A percentile compares a stretch with the other conserved stretches of the same genome.
These are phyloP conservation scores for Ctenopoma multispine DNA, from an alignment of 2,797 vertebrate species.

Conservation along the genomic window DNA sequence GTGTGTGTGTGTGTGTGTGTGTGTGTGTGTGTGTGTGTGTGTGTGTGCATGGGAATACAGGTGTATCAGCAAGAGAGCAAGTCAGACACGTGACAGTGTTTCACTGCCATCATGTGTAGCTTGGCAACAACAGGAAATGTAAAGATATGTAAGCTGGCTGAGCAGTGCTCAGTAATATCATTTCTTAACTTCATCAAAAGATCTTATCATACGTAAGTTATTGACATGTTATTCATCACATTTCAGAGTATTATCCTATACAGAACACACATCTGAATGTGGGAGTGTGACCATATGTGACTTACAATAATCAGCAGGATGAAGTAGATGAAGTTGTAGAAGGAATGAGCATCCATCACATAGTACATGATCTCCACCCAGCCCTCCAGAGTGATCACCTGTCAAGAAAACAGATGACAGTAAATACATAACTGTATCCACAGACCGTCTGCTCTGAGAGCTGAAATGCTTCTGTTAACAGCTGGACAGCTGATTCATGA, in stretches of 20 bases:
- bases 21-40: neutral
- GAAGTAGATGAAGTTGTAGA: conserved; percentile 99
- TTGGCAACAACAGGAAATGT: conserved; percentile 25
- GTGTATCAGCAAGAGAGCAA: neutral
- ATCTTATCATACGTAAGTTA: neutral
- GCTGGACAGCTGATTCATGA: too few relatives aligned
- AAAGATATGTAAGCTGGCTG: neutral
- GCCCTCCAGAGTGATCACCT: conserved; percentile 99
- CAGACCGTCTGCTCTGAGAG: too few relatives aligned
- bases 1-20: neutral
- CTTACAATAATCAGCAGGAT: conserved; percentile 98
- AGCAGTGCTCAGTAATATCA: neutral
- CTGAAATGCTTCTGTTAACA: too few relatives aligned
- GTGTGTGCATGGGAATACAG: neutral
- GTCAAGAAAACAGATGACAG: neutral
- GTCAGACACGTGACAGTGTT: neutral
- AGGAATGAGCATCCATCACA: conserved; percentile 98
- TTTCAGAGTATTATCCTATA: neutral
- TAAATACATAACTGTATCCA: neutral
- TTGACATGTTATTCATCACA: neutral
- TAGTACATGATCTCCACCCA: conserved; percentile 99
- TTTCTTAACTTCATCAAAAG: neutral
- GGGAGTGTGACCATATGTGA: conserved; percentile 42
- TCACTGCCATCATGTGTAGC: conserved; percentile 12
- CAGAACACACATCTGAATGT: neutral